Percentiles rank a stretch among this genome's conserved stretches.
These are phyloP conservation scores for Mycetomoellerius zeteki DNA, from an alignment of 1,140 invertebrate genomes.

Conservation along the genomic window DNA sequence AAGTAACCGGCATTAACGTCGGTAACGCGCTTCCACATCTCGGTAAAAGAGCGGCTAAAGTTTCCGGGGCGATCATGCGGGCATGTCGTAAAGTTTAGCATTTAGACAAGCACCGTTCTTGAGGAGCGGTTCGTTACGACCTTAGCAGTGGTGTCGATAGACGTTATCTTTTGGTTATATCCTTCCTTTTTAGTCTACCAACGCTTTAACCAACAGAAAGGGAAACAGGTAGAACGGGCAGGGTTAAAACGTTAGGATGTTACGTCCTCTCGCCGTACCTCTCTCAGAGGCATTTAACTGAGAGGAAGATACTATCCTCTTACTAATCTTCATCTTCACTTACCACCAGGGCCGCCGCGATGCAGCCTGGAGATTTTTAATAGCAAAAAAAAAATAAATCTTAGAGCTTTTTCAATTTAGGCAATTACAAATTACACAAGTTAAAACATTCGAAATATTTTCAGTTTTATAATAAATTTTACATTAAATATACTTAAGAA, in stretches of 20 bases:
- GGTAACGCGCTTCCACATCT: slow-evolving; percentile 7
- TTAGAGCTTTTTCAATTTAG: neutral
- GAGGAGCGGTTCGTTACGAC: slow-evolving; percentile 78
- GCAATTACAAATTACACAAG: neutral
- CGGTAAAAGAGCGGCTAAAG: slow-evolving; percentile 3
- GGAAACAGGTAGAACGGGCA: slow-evolving; percentile 22
- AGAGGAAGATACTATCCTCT: slow-evolving; percentile 56
- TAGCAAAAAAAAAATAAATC: slow-evolving; percentile 5
- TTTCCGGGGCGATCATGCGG: slow-evolving; percentile 54
- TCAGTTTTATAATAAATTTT: neutral
- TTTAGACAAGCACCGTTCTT: slow-evolving; percentile 65
- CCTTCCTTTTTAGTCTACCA: slow-evolving; percentile 72
- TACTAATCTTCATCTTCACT: slow-evolving; percentile 51
- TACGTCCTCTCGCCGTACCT: slow-evolving; percentile 35
- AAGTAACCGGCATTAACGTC: slow-evolving; percentile 8
- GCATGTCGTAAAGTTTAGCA: slow-evolving; percentile 67
- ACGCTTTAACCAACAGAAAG: slow-evolving; percentile 27
- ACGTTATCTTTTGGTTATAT: slow-evolving; percentile 78
- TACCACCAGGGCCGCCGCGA: slow-evolving; percentile 17
- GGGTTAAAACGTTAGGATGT: slow-evolving; percentile 46
- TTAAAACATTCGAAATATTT: neutral
- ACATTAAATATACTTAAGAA: neutral
- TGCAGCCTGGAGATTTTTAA: neutral
- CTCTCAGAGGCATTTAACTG: slow-evolving; percentile 21
- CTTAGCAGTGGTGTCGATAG: slow-evolving; percentile 79